Base-by-base conservation (phyloP, 2,113 vertebrate genomes). In the Heterotis niloticus region DNA sequence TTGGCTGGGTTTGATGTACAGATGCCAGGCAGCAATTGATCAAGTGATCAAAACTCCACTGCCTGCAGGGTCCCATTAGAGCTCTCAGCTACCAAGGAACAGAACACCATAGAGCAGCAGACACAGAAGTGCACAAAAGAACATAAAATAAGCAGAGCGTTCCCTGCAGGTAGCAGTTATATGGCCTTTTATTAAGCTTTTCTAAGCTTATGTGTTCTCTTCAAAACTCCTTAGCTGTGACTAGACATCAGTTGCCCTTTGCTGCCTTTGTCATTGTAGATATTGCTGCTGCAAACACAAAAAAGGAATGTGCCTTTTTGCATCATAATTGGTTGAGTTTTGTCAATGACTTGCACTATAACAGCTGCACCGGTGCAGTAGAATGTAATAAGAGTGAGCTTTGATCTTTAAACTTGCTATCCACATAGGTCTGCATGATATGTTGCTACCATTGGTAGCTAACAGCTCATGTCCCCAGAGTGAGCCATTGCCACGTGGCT, bases 1-100 rank as follows among this genome's bases (percentile, higher is more conserved):
- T 89, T 90, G 88, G 90, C 87, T 85, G 88, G 86, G 86, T 87
- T 83, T 92, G 89, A 92, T 89, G 85, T 87, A 85, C 91, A 92
- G 91, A 91, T 92, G 91, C 87, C 88, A 83, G 86, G 86, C 88
- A 85, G 86, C 34, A 82, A 85, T 11, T 18, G 73, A 84, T 92
- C 90, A 91, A 79, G 83, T 91, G 90, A 91, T 88, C 78, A 77
- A 85, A 82, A 90, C 88, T 86, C 90, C 87, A 89, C 87, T 81
- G 87, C 91, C 90, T 91, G 89, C 77, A 86, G 88, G 89, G 88
- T 90, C 34, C 34, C 88, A 44, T 87, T 87, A 88, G 84, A 84
- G 88, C 91, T 89, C 89, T 91, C 89, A 88, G 79, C 82, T 76
- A 26, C 84, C 64, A 70, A 51, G 24, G 18, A 28, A 24, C 16